Conservation (phyloP, 2,797 vertebrate species). For the Chrysocyon brachyurus region DNA sequence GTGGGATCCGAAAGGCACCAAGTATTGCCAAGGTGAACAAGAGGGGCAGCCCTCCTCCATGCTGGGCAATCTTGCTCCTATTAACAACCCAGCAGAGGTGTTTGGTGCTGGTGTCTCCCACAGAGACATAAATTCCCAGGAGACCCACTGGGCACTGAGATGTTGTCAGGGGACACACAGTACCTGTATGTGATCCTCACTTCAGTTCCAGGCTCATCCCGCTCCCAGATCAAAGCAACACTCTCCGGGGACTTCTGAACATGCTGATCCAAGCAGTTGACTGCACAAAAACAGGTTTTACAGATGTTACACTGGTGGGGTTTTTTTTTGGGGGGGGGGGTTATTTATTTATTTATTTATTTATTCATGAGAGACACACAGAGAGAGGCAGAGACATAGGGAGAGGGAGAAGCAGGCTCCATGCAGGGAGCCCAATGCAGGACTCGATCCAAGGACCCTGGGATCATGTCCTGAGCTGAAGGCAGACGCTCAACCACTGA, state of each 20-base stretch:
- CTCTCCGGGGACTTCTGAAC: slow-evolving; percentile 92
- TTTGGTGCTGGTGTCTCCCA: not conserved
- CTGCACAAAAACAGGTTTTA: slow-evolving; percentile 87
- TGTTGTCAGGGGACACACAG: not conserved
- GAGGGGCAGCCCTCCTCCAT: not conserved
- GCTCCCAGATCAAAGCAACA: slow-evolving; percentile 97
- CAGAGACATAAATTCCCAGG: not conserved
- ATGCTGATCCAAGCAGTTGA: slow-evolving; percentile 98
- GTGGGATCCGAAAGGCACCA: not conserved
- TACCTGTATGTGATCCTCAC: slow-evolving; percentile 96
- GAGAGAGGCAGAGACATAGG: too few relatives aligned
- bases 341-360: too few relatives aligned
- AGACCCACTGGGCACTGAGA: not conserved
- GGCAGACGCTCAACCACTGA: too few relatives aligned
- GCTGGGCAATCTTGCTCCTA: not conserved
- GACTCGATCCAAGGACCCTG: too few relatives aligned
- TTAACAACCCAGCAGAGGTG: not conserved
- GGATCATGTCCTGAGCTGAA: too few relatives aligned
- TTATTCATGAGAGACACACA: too few relatives aligned
- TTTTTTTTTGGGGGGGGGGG: too few relatives aligned
- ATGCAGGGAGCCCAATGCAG: too few relatives aligned
- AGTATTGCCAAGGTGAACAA: not conserved
- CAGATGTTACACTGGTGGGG: not conserved
- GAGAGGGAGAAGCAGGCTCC: too few relatives aligned
- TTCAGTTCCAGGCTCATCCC: slow-evolving; percentile 95